A percentile compares a stretch with the other conserved stretches of the same genome.
Evolutionary conservation across 2,113 vertebrate species (phyloP).

Genomic region (Myotis lucifugus): DNA sequence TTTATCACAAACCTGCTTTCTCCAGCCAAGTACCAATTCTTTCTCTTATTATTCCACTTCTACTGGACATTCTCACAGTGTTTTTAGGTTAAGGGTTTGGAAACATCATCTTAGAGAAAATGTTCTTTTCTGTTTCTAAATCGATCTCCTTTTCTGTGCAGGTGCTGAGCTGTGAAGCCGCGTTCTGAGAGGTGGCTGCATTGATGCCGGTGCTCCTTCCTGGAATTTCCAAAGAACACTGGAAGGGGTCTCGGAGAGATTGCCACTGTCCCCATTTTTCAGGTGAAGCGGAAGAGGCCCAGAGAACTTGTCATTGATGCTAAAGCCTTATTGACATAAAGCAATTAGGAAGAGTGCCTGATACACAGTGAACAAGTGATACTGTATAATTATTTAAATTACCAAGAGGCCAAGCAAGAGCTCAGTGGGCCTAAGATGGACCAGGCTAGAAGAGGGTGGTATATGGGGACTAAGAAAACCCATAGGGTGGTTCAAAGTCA

Average conservation of each 20-base stretch:
- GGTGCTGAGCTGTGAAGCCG: neutral
- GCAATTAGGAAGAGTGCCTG: neutral
- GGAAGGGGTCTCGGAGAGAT: neutral
- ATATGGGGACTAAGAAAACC: neutral
- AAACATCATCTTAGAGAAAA: slow-evolving; percentile 35
- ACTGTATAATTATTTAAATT: neutral
- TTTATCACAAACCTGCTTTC: neutral
- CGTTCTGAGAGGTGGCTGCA: neutral
- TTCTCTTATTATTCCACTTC: neutral
- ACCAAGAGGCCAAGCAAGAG: neutral
- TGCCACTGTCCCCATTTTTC: neutral
- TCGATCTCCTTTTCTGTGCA: neutral
- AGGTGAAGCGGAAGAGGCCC: neutral
- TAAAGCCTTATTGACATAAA: neutral
- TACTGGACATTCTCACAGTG: neutral
- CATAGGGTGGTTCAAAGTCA: neutral
- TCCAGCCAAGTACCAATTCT: accelerated
- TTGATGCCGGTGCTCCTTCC: neutral
- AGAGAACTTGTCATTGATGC: neutral
- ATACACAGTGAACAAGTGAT: neutral
- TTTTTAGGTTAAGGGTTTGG: neutral
- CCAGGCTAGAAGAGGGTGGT: neutral
- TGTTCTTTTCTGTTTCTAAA: slow-evolving; percentile 16
- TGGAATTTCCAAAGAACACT: neutral
- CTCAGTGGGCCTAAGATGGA: neutral